These are phyloP conservation scores for Megaceryle alcyon DNA, from an alignment of 2,797 vertebrate genomes.

Conservation along the genomic window DNA sequence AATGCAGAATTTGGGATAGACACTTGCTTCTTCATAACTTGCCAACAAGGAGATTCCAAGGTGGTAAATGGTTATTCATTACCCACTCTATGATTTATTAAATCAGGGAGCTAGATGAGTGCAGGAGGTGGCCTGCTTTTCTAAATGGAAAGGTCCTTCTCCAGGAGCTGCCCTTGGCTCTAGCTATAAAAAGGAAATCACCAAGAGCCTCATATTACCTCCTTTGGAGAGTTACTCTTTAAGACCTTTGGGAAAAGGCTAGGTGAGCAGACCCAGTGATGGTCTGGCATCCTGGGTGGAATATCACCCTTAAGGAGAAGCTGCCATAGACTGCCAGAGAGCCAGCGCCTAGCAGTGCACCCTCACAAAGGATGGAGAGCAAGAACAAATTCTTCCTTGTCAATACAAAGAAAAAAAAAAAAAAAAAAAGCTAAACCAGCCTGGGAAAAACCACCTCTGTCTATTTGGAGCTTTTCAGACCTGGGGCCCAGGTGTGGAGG, in stretches of 20 bases:
- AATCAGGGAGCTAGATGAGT: not conserved
- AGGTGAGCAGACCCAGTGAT: not conserved
- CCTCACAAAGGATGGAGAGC: not conserved
- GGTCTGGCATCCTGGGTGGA: not conserved
- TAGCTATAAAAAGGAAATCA: not conserved
- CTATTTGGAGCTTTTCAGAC: conserved; percentile 10
- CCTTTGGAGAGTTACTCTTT: not conserved
- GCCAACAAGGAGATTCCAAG: conserved; percentile 1
- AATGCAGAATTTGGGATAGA: conserved; percentile 30
- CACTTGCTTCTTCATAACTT: not conserved
- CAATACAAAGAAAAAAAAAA: not conserved
- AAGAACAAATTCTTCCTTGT: conserved; percentile 13
- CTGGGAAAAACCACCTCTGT: not conserved
- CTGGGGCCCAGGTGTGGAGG: not conserved
- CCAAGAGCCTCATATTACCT: not conserved
- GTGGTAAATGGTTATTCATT: conserved; percentile 1
- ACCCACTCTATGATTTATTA: not conserved
- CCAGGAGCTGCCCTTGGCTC: not conserved
- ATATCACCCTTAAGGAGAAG: not conserved
- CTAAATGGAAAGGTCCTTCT: not conserved
- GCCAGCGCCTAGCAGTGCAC: not conserved
- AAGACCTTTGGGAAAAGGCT: not conserved
- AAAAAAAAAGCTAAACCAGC: not conserved
- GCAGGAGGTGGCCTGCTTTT: not conserved
- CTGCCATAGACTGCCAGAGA: not conserved